phyloP scores from a whole-genome alignment of 2,888 invertebrate genomes.

The Zaprionus bogoriensis region DNA sequence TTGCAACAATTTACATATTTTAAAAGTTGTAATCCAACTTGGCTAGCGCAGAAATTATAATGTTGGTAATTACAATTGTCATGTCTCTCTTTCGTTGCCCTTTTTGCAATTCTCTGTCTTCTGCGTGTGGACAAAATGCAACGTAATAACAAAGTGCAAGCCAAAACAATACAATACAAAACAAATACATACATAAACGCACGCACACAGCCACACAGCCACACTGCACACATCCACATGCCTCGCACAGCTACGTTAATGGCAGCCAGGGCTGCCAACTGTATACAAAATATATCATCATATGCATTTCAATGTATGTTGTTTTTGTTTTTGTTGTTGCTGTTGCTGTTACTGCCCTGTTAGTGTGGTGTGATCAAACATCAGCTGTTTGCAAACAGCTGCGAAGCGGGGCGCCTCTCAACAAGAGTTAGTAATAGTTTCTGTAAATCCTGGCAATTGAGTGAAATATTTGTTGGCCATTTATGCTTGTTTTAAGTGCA shows the following conservation, averaged over 20 bases:
- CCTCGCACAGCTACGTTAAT: neutral
- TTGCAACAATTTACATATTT: constrained; percentile 68
- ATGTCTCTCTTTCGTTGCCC: constrained; percentile 12
- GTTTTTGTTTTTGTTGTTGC: constrained; percentile 16
- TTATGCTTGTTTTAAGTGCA: neutral
- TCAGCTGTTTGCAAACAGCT: constrained; percentile 47
- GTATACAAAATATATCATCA: constrained; percentile 34
- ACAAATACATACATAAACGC: constrained; percentile 1
- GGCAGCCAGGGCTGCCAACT: constrained; percentile 49
- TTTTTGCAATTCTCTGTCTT: constrained; percentile 4
- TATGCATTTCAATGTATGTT: constrained; percentile 23
- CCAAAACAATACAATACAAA: constrained; percentile 53
- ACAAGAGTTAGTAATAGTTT: constrained; percentile 21
- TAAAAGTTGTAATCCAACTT: constrained; percentile 24
- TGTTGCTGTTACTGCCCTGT: constrained; percentile 18
- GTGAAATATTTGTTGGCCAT: neutral
- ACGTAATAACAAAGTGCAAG: constrained; percentile 58
- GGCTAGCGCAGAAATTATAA: constrained; percentile 35
- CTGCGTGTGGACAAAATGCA: constrained; percentile 35
- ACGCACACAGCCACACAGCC: neutral
- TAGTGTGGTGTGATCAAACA: constrained; percentile 42
- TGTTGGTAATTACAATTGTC: constrained; percentile 19
- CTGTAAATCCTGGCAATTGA: constrained; percentile 15
- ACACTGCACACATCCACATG: neutral
- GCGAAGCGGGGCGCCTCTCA: constrained; percentile 7